phyloP scores from a whole-genome alignment of 1,140 invertebrate species.

The Trinorchestia longiramus region DNA sequence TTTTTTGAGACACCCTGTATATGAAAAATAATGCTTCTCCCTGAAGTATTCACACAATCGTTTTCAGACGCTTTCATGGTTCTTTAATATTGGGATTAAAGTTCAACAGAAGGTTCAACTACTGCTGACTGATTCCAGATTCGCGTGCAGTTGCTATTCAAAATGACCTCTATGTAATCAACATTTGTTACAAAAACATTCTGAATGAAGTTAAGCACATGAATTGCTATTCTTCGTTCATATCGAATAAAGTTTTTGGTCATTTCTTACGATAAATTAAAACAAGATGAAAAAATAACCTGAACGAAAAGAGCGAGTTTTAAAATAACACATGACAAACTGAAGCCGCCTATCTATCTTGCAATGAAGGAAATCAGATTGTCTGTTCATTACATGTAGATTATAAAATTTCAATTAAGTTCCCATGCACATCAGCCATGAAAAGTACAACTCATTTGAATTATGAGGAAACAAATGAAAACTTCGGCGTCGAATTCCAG shows the following conservation, averaged over 20 bases:
- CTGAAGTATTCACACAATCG: background rate
- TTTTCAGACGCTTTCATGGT: background rate
- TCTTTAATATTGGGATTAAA: background rate
- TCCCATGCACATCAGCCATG: background rate
- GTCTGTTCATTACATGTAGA: background rate
- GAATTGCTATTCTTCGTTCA: background rate
- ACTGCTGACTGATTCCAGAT: background rate
- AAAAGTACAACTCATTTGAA: background rate
- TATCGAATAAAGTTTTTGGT: background rate
- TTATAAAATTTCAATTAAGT: background rate
- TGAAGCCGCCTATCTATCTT: background rate
- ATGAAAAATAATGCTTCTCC: background rate
- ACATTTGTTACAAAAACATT: background rate
- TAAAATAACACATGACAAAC: background rate
- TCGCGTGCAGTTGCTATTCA: background rate
- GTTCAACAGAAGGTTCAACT: background rate
- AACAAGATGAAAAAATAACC: background rate
- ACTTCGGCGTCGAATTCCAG: background rate
- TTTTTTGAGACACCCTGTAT: too few relatives aligned
- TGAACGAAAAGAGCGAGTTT: background rate
- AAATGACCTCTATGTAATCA: background rate
- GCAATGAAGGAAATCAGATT: background rate
- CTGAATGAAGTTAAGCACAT: background rate
- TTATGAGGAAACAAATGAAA: background rate
- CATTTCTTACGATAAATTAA: background rate